phyloP scores from a whole-genome alignment of 1,140 invertebrate species.

The Anoplolepis gracilipes region DNA sequence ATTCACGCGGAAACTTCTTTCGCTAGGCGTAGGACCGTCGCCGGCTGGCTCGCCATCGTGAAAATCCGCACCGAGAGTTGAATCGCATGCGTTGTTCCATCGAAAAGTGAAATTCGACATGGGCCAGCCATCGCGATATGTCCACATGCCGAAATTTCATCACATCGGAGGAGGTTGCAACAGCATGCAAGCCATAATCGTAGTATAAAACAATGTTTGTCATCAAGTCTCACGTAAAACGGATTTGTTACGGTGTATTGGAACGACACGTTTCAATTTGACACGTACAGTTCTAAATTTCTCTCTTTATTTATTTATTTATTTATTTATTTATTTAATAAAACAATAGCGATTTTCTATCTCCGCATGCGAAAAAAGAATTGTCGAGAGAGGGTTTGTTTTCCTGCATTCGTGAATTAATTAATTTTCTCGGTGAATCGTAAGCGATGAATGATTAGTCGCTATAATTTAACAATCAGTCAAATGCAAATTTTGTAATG shows the following conservation, averaged over 20 bases:
- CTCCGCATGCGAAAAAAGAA: not conserved
- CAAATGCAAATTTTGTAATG: conserved; percentile 37
- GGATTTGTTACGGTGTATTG: not conserved
- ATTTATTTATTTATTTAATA: conserved; percentile 15
- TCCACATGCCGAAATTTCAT: conserved; percentile 67
- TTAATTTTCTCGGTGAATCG: not conserved
- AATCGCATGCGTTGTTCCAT: conserved; percentile 66
- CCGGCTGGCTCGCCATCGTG: conserved; percentile 68
- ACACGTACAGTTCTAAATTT: not conserved
- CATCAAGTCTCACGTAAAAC: conserved; percentile 4
- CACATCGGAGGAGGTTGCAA: conserved; percentile 51
- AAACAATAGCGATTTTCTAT: not conserved
- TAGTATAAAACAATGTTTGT: conserved; percentile 3
- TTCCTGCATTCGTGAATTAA: not conserved
- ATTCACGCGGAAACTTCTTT: conserved; percentile 81
- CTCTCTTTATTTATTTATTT: not conserved
- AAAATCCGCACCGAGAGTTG: conserved; percentile 78
- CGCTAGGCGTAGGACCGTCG: conserved; percentile 66
- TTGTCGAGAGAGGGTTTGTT: not conserved
- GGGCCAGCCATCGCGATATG: conserved; percentile 29
- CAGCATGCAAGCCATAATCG: conserved; percentile 45
- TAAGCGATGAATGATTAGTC: not conserved
- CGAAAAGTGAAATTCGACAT: conserved; percentile 82
- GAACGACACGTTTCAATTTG: conserved; percentile 18
- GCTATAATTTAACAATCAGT: conserved; percentile 32